Evolutionary conservation across 1,140 invertebrate species (phyloP).

Genomic region (Polypedilum pembai): DNA sequence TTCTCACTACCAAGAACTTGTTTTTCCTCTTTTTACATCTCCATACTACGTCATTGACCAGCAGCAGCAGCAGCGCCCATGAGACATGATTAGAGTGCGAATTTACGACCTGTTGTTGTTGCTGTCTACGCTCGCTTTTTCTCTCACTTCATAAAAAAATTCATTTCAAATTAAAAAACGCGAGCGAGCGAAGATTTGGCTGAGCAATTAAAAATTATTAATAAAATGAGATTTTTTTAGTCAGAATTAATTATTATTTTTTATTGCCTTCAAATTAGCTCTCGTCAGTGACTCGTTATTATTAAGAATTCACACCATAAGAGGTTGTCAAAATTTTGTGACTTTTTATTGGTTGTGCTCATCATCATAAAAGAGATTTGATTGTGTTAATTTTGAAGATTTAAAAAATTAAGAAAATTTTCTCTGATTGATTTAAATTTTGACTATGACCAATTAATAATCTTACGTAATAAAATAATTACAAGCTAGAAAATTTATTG

Average conservation of each 20-base stretch:
- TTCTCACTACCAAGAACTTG: background rate
- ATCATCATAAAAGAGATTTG: too few species aligned
- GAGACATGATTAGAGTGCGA: slow-evolving; percentile 16
- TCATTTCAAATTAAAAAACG: background rate
- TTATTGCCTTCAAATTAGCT: slow-evolving; percentile 24
- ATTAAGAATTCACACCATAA: slow-evolving; percentile 25
- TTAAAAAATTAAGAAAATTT: background rate
- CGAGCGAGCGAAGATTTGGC: background rate
- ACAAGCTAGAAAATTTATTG: too few species aligned
- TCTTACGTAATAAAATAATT: too few species aligned
- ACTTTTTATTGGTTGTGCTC: too few species aligned
- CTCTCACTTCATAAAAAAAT: slow-evolving; percentile 18
- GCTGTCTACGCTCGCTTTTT: slow-evolving; percentile 9
- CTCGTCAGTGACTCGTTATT: background rate
- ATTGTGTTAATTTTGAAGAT: too few species aligned
- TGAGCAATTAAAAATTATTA: slow-evolving; percentile 22
- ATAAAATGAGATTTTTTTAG: background rate
- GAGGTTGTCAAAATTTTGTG: too few species aligned
- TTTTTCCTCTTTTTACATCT: background rate
- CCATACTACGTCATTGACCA: background rate
- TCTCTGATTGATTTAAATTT: background rate
- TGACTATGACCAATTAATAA: background rate
- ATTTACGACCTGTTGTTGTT: slow-evolving; percentile 12
- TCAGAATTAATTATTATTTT: background rate
- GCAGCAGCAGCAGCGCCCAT: background rate